Evolutionary conservation across 2,888 invertebrate species (phyloP).

Genomic region (Carabus problematicus): DNA sequence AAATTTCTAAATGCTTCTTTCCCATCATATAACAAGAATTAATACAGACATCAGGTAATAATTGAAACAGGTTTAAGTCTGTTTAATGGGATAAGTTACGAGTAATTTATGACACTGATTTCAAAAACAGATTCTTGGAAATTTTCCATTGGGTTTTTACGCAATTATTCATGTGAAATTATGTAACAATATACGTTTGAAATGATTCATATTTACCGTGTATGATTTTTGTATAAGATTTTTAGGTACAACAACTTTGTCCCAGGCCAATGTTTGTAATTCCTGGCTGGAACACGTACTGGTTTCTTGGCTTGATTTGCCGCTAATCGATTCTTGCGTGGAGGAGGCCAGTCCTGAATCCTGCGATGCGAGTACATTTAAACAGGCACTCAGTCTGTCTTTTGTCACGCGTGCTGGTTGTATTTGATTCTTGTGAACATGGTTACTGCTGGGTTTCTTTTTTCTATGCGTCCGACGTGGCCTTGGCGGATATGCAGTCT

Average conservation of each 20-base stretch:
- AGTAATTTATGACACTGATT: no score
- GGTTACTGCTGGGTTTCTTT: slow-evolving; percentile 42
- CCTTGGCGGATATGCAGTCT: slow-evolving; percentile 72
- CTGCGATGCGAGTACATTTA: slow-evolving; percentile 52
- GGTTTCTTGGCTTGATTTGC: no score
- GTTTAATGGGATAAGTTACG: no score
- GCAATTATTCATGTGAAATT: no score
- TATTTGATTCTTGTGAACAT: slow-evolving; percentile 29
- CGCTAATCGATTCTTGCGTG: slow-evolving; percentile 49
- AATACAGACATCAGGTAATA: no score
- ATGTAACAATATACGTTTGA: no score
- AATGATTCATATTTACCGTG: no score
- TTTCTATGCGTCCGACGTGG: slow-evolving; percentile 66
- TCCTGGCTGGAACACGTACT: slow-evolving; percentile 55
- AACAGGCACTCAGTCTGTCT: slow-evolving; percentile 55
- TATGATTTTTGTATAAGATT: slow-evolving; percentile 44
- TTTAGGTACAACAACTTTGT: slow-evolving; percentile 55
- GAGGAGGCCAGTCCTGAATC: slow-evolving; percentile 59
- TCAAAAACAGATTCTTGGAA: no score
- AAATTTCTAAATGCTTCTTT: no score
- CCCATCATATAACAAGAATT: no score
- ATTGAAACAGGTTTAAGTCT: no score
- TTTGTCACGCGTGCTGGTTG: slow-evolving; percentile 54
- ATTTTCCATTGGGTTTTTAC: no score
- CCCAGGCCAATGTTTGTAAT: slow-evolving; percentile 52